Evolutionary conservation across 2,113 vertebrate genomes (phyloP), one percentile per base, ranked within the genome.

Genomic region (Athene noctua): DNA sequence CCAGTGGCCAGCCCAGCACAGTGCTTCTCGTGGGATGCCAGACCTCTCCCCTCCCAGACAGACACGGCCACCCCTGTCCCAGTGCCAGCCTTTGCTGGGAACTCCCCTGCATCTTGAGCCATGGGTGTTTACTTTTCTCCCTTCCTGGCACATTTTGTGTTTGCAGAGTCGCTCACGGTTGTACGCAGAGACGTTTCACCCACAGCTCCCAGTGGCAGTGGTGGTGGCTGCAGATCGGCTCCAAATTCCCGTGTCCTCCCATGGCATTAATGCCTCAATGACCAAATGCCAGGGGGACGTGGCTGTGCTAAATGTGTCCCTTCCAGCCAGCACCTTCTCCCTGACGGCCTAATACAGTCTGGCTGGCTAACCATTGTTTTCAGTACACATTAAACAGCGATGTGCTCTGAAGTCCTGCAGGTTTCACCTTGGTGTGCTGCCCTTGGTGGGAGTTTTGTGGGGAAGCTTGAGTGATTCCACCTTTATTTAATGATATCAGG

Each of bases 301-400:
- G 38, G 74, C 91, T 97, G 92, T 96, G 71, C 95, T 94, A 32
- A 81, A 89, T 95, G 91, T 96, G 94, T 97, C 94, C 83, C 86
- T 91, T 96, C 88, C 54, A 93, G 92, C 74, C 85, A 93, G 80
- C 32, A 14, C 63, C 71, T 93, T 87, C 78, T 90, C 92, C 49
- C 67, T 93, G 94, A 95, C 0, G 3, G 27, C 89, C 81, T 96
- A 70, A 94, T 63, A 16, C 88, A 91, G 85, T 47, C 88, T 94
- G 92, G 74, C 97, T 97, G 94, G 27, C 73, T 79, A 21, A 71
- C 65, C 14, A 4, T 29, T 91, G 80, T 90, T 90, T 92, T 94
- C 84, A 77, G 93, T 30, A 52, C 91, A 27, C 61, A 54, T 93
- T 88, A 92, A 95, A 88, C 19, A 17, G 36, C 15, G 4, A 46